Evolutionary conservation across 2,888 invertebrate genomes (phyloP), one percentile per base, ranked within the genome.

Genomic region (Tetranychus truncatus): DNA sequence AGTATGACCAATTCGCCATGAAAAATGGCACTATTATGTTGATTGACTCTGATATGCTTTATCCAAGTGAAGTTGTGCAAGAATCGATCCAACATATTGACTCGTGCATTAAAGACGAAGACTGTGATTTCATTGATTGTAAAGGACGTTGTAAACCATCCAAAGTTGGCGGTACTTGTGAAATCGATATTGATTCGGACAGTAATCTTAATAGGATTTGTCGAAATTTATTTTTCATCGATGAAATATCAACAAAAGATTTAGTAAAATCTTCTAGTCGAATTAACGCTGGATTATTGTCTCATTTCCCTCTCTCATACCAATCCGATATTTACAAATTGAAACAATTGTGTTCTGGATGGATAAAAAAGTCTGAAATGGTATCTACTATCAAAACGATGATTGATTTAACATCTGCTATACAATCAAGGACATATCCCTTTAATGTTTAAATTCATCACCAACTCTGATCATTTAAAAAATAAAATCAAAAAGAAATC

Each of bases 121-220:
- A 82, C 69, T 82, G 82, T 79, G 78, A 80, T 77, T 82, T 82
- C 77, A 82, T 82, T 78, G 82, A 82, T 76, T 82, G 82, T 75
- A 76, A 79, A 72, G 81, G 82, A 1, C 78, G 78, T 77, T 82
- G 82, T 78, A 75, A 80, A 21, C 65, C n/a, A 18, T 24, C 55
- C 7, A 46, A 46, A 21, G 8, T 21, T 65, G n/a, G 18, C n/a
- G 65, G 34, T 66, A 71, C 45, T 44, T 75, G 75, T 72, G 11
- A 18, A 7, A 71, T 75, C n/a, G 69, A 75, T 21, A 44, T 7
- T 6, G n/a, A 24, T 24, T 67, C 45, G 4, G 76, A 76, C 34
- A 75, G 72, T 71, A 73, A 76, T 71, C 66, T 76, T 18, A 74
- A 66, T 34, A 73, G 76, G 34, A 65, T 76, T 44, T 76, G 76